Base-by-base conservation (phyloP, 2,797 vertebrate species). In the Luscinia megarhynchos region DNA sequence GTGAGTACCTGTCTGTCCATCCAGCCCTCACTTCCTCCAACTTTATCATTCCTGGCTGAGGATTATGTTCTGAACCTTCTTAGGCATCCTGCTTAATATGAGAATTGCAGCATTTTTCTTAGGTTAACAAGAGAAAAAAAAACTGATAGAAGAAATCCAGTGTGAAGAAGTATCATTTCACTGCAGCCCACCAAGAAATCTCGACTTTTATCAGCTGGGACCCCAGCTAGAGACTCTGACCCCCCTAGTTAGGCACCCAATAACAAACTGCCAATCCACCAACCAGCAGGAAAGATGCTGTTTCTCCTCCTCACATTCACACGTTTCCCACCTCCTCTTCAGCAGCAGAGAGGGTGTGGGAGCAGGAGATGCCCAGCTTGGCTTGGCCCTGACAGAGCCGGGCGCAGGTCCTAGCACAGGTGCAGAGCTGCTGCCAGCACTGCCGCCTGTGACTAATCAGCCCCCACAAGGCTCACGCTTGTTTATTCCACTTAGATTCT, bases 401-500 rank as follows among this genome's bases (percentile, higher is more conserved):
- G 26, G 53, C 3, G 13, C 1, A 2, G 46, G 59, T 48, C 45
- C 41, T 6, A n/a, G 61, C 8, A 5, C 8, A 12, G 64, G 34
- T 11, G 13, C 34, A 2, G 62, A 4, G 40, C 41, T 3, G 26
- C 45, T 40, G 54, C 53, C 12, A 14, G 81, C 3, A 14, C 88
- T 43, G 74, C 64, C 0, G 14, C 20, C 51, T 78, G 66, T 4
- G 45, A 53, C 80, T 67, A 3, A 70, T n/a, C 76, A 40, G 83
- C 80, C 43, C 92, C 68, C 70, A 18, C 69, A 17, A 70, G 87
- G 73, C 68, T 94, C 83, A 45, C 5, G 2, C 82, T 92, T 94
- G 69, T 72, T 93, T 90, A 90, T 93, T 82, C 79, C 92, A 70
- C 63, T 82, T 66, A 76, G 46, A 81, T 90, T 91, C 89, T 88